Conservation (phyloP, 1,140 invertebrate species). For the Ladona fulva region DNA sequence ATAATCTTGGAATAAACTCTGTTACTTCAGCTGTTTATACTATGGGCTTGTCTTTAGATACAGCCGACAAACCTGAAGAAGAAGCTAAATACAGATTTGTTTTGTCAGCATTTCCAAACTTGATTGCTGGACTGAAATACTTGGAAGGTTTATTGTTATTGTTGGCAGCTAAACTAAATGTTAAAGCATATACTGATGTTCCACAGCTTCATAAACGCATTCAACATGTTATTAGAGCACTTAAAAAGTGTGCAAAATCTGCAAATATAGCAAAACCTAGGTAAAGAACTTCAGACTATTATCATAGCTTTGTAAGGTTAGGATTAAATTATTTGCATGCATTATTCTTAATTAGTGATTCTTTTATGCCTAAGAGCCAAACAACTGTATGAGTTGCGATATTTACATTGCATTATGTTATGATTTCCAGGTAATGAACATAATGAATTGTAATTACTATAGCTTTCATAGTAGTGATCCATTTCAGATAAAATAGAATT, state of each 20-base stretch:
- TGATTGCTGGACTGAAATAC: not conserved
- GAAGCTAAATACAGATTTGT: not conserved
- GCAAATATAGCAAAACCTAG: slow-evolving; percentile 28
- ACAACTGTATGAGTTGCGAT: too few species aligned
- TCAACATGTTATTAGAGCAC: not conserved
- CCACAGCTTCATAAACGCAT: not conserved
- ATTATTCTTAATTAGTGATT: too few species aligned
- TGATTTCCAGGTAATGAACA: too few species aligned
- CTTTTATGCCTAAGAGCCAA: too few species aligned
- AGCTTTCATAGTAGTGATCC: too few species aligned
- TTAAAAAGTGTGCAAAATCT: slow-evolving; percentile 27
- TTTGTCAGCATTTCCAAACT: not conserved
- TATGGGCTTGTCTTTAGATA: not conserved
- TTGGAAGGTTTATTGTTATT: not conserved
- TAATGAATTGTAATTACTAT: too few species aligned
- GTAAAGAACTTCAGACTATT: slow-evolving; percentile 24
- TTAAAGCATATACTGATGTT: not conserved
- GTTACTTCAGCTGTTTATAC: not conserved
- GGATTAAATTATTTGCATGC: too few species aligned
- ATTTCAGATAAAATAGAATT: too few species aligned
- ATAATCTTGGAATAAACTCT: not conserved
- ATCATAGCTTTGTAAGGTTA: too few species aligned
- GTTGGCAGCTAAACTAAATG: not conserved
- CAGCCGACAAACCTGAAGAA: not conserved
- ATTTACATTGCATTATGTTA: too few species aligned